Evolutionary conservation across 2,797 vertebrate species (phyloP), one percentile per base, ranked within the genome.

Genomic region (Cryptoprocta ferox): DNA sequence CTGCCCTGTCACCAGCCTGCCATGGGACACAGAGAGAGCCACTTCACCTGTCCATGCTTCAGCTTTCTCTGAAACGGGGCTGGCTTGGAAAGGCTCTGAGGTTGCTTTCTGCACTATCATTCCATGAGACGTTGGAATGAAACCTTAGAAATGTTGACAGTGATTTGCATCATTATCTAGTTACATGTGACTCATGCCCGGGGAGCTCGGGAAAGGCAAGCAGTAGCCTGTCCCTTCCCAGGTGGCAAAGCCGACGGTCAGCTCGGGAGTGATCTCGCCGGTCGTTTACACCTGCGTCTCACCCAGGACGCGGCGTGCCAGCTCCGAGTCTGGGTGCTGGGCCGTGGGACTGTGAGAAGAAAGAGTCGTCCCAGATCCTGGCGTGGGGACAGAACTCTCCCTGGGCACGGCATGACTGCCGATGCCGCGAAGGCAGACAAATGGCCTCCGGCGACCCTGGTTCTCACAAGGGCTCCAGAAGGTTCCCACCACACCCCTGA

Each of bases 111-210:
- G 90, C 79, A 3, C 89, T 37, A 3, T 73, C 37, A 16, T 35
- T 65, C 83, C 83, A 2, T 12, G 85, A 81, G 85, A 76, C 14
- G n/a, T 16, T 93, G 93, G 89, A 90, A 66, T 81, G 93, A 94
- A 88, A 82, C 91, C 86, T 91, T 71, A 91, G 89, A 89, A 65
- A n/a, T 78, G 87, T 53, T 61, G 86, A 89, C 79, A 9, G 80
- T 2, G 87, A 89, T 81, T 91, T 84, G 83, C 93, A 93, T 92
- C 75, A 42, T 84, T 89, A 97, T 96, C 96, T 95, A 39, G 86
- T 94, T 89, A 66, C 95, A 1, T 68, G 89, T 97, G 97, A 98
- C 86, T 95, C 83, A 92, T 32, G 65, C 80, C 91, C 6, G 1
- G 86, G 71, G 84, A 91, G 81, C 89, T 91, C 0, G 0, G 73